Conservation (phyloP, 2,888 invertebrate species). For the Luperina nickerlii region DNA sequence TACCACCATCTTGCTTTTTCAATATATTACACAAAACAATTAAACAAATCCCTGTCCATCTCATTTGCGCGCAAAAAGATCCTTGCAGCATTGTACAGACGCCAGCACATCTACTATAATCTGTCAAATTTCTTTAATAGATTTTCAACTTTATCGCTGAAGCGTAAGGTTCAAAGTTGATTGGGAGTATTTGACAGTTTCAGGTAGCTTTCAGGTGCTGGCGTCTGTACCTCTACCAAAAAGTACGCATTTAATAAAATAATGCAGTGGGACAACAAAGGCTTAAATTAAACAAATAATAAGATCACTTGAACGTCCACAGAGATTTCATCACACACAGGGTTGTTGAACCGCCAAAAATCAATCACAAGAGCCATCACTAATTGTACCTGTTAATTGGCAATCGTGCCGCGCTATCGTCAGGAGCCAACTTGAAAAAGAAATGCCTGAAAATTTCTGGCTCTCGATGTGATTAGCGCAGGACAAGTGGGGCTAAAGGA, state of each 20-base stretch:
- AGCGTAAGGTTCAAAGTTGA: too few relatives aligned
- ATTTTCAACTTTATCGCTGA: too few relatives aligned
- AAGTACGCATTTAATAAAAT: neutral
- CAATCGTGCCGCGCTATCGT: constrained; percentile 37
- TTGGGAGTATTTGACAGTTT: too few relatives aligned
- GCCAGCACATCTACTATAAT: too few relatives aligned
- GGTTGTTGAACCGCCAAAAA: constrained; percentile 34
- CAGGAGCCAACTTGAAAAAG: constrained; percentile 26
- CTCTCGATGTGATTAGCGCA: constrained; percentile 23
- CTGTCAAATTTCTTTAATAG: too few relatives aligned
- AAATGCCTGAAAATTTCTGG: constrained; percentile 9
- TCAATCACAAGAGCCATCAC: constrained; percentile 11
- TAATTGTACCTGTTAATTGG: constrained; percentile 58
- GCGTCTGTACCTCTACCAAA: too few relatives aligned
- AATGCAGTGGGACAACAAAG: neutral
- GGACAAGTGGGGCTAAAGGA: neutral
- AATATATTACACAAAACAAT: too few relatives aligned
- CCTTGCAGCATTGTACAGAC: too few relatives aligned
- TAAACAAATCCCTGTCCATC: too few relatives aligned
- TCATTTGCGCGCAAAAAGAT: neutral
- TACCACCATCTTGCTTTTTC: too few relatives aligned
- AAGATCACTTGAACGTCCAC: neutral
- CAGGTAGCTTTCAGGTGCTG: too few relatives aligned
- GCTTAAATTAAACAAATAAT: neutral
- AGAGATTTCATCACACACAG: neutral